Evolutionary conservation across 2,113 vertebrate genomes (phyloP).

Genomic region (Enhydra lutris): DNA sequence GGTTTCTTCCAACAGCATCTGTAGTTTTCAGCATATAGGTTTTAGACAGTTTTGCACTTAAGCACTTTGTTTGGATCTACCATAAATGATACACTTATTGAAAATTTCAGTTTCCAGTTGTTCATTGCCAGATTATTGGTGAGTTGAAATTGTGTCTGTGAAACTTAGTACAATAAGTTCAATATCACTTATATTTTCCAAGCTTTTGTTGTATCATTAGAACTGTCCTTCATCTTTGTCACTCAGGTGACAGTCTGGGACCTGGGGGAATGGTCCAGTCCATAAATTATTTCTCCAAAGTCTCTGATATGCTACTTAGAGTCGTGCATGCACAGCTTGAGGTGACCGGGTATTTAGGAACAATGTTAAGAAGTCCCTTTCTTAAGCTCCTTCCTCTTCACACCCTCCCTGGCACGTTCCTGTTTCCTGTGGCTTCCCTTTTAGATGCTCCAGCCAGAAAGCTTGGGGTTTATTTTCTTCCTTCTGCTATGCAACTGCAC

Average conservation of each 20-base stretch:
- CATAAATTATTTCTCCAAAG: background rate
- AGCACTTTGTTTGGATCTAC: background rate
- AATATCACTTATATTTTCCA: background rate
- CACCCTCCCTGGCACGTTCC: background rate
- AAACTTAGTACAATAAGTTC: background rate
- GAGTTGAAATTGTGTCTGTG: background rate
- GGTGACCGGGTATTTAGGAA: background rate
- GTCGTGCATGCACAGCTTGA: background rate
- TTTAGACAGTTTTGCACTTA: background rate
- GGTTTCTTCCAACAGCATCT: background rate
- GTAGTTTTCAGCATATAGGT: background rate
- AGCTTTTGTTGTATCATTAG: background rate
- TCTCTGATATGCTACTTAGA: background rate
- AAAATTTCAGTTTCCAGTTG: background rate
- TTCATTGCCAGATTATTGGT: background rate
- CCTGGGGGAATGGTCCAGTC: background rate
- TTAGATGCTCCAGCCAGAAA: background rate
- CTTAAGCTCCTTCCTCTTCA: background rate
- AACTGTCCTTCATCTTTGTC: background rate
- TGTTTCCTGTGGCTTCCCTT: background rate
- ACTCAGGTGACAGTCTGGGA: background rate
- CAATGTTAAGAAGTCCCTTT: background rate
- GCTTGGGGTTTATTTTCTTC: background rate
- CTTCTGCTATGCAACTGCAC: background rate
- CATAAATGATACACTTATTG: background rate